These are phyloP conservation scores for Microtus ochrogaster DNA, from an alignment of 2,113 vertebrate genomes.

Conservation along the genomic window DNA sequence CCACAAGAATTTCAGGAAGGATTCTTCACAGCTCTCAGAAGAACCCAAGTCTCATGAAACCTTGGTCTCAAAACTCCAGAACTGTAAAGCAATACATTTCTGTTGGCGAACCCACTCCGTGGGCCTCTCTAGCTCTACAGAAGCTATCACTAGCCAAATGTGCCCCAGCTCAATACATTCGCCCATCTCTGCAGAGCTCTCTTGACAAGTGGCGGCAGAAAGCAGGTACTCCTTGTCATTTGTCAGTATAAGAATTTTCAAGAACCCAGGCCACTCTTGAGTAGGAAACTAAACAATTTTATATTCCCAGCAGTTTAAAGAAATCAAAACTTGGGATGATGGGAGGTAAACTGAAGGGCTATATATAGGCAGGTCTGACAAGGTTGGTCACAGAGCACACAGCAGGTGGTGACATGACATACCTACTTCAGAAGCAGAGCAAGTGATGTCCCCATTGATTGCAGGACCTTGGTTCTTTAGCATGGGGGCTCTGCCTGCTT, in stretches of 20 bases:
- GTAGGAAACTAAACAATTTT: constrained; percentile 20
- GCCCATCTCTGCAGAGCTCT: background rate
- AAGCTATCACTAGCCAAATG: background rate
- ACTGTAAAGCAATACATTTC: background rate
- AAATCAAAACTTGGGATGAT: background rate
- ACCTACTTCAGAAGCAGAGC: background rate
- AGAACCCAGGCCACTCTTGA: background rate
- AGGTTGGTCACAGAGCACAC: background rate
- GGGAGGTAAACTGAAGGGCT: background rate
- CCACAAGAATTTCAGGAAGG: background rate
- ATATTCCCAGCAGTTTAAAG: background rate
- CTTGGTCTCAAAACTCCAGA: background rate
- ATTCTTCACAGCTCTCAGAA: background rate
- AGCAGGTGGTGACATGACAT: background rate
- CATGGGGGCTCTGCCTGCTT: background rate
- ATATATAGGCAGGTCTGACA: background rate
- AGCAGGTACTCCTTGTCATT: background rate
- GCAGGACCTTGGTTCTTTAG: background rate
- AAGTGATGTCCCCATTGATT: background rate
- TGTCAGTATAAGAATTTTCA: background rate
- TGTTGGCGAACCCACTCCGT: background rate
- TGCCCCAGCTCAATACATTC: background rate
- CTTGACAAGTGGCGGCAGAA: too few species aligned
- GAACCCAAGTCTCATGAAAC: background rate
- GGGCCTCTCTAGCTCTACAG: background rate